phyloP scores from a whole-genome alignment of 2,113 vertebrate genomes.

The Burhinus bistriatus region DNA sequence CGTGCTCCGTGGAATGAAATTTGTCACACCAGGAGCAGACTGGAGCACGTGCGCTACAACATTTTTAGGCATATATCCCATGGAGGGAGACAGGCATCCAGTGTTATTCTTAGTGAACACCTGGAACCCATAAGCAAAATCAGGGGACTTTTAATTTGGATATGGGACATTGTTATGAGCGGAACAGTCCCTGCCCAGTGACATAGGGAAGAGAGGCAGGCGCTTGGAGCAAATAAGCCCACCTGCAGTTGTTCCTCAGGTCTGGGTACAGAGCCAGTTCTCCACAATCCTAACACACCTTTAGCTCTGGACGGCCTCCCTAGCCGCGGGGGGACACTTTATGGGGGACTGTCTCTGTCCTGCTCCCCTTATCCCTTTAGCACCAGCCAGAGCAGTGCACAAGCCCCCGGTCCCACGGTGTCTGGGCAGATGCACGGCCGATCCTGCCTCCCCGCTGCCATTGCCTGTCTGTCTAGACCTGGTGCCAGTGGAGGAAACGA shows the following conservation, averaged over 20 bases:
- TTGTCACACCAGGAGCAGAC: neutral
- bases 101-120: neutral
- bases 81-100: neutral
- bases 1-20: neutral
- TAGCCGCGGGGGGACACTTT: fast-evolving
- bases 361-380: neutral
- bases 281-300: neutral
- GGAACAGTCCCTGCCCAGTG: neutral
- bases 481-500: neutral
- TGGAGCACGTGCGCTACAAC: neutral
- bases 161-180: fast-evolving
- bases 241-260: neutral
- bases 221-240: neutral
- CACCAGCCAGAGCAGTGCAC: neutral
- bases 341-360: neutral
- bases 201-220: neutral
- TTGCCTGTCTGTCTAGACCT: neutral
- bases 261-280: neutral
- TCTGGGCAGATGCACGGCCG: neutral
- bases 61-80: neutral
- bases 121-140: neutral
- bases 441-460: neutral
- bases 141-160: neutral
- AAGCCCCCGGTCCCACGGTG: fast-evolving
- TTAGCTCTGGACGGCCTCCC: neutral